phyloP scores from a whole-genome alignment of 1,140 invertebrate species.

The Listronotus bonariensis region DNA sequence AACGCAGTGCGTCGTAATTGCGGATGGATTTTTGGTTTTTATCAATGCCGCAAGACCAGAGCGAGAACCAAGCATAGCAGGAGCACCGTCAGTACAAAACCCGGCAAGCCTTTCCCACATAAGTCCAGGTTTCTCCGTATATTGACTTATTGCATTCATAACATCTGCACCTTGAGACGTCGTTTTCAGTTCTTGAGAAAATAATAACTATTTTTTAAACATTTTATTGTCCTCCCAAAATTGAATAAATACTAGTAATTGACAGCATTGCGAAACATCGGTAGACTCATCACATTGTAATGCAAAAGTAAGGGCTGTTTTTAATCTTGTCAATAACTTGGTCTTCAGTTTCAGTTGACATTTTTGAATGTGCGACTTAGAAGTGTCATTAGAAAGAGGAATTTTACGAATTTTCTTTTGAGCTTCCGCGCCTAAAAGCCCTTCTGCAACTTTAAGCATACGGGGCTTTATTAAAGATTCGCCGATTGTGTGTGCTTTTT shows the following conservation, averaged over 20 bases:
- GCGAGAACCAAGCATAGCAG: too few species aligned
- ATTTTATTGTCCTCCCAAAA: slow-evolving; percentile 1
- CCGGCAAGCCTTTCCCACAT: too few species aligned
- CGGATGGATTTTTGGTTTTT: background rate
- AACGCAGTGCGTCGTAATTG: slow-evolving; percentile 1
- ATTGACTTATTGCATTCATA: too few species aligned
- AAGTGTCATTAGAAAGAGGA: too few species aligned
- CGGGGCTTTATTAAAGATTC: too few species aligned
- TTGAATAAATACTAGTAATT: slow-evolving; percentile 15
- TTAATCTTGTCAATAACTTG: slow-evolving; percentile 35
- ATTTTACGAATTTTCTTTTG: too few species aligned
- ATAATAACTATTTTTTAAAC: slow-evolving; percentile 10
- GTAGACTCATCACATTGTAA: slow-evolving; percentile 29
- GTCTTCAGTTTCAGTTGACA: slow-evolving; percentile 32
- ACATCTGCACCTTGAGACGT: too few species aligned
- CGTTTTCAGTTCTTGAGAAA: slow-evolving; percentile 30
- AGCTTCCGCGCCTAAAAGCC: too few species aligned
- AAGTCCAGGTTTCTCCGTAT: too few species aligned
- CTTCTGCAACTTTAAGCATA: too few species aligned
- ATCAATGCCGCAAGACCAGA: background rate
- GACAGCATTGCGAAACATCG: slow-evolving; percentile 11
- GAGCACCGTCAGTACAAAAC: too few species aligned
- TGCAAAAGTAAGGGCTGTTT: slow-evolving; percentile 16
- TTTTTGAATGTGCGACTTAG: slow-evolving; percentile 16
- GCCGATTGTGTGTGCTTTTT: too few species aligned